Percentiles rank a stretch among this genome's conserved stretches.
These are phyloP conservation scores for Oryzias melastigma DNA, from an alignment of 2,113 vertebrate genomes.

Conservation along the genomic window DNA sequence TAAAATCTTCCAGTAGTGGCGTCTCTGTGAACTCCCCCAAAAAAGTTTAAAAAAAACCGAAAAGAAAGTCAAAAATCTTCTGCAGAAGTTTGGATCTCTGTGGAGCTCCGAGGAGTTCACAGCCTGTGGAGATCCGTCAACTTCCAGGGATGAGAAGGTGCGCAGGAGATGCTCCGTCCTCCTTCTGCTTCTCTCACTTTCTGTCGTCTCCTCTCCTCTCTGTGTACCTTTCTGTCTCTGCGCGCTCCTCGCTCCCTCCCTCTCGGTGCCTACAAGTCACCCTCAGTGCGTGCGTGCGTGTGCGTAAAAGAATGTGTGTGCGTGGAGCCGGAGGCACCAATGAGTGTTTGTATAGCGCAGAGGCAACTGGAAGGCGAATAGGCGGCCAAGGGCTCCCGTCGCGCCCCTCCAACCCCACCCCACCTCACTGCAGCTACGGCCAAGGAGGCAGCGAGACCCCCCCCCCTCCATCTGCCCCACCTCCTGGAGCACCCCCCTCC, in stretches of 20 bases:
- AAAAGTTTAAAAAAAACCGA: neutral
- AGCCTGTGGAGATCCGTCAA: slow-evolving; percentile 41
- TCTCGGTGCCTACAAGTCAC: slow-evolving; percentile 66
- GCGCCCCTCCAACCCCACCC: slow-evolving; percentile 49
- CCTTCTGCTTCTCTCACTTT: slow-evolving; percentile 55
- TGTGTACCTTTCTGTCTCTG: slow-evolving; percentile 64
- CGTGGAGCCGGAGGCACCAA: slow-evolving; percentile 79
- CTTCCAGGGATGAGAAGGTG: slow-evolving; percentile 34
- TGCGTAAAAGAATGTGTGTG: slow-evolving; percentile 50
- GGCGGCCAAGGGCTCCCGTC: slow-evolving; percentile 66
- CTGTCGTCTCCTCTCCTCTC: slow-evolving; percentile 54
- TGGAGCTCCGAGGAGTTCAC: slow-evolving; percentile 4
- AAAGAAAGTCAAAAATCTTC: slow-evolving; percentile 4
- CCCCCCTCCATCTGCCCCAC: slow-evolving; percentile 48
- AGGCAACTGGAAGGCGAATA: slow-evolving; percentile 74
- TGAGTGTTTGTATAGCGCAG: slow-evolving; percentile 92
- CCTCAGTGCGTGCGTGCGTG: slow-evolving; percentile 72
- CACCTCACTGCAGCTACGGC: slow-evolving; percentile 41
- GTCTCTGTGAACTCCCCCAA: slow-evolving; percentile 25
- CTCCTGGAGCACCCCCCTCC: slow-evolving; percentile 48
- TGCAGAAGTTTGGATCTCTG: slow-evolving; percentile 35
- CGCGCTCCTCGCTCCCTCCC: slow-evolving; percentile 25
- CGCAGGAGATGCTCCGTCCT: slow-evolving; percentile 66
- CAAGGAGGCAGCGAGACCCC: slow-evolving; percentile 40
- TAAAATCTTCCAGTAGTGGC: slow-evolving; percentile 39